Evolutionary conservation across 2,888 invertebrate species (phyloP), one percentile per base, ranked within the genome.

Genomic region (Parelbella ahira): DNA sequence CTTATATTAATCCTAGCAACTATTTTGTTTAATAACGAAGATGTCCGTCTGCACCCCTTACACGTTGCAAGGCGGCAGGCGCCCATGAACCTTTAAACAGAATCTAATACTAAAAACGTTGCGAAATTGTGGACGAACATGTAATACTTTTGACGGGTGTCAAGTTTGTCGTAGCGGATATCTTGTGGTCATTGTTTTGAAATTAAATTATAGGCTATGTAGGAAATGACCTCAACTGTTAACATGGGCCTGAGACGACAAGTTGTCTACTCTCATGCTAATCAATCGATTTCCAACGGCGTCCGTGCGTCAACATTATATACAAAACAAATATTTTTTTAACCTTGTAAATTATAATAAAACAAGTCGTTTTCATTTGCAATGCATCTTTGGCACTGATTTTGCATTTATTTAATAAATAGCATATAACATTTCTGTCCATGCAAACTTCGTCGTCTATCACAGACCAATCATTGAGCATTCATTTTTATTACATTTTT

Each of bases 341-440:
- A 15, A 19, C 20, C 15, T 45, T 30, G 39, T 39, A 5, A 45
- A n/a, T 23, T 13, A 32, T 4, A 54, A 54, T 49, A 50, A 56
- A 60, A 56, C 43, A 50, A 25, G 30, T 21, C 33, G 29, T 9
- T 10, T 43, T 49, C 12, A 71, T 76, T 70, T 72, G 65, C 81
- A 86, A 83, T 83, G 86, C 86, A 61, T 81, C 83, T 81, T 82
- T 82, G 77, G 83, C 86, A 86, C 72, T 84, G 79, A 67, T 62
- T 74, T 68, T 83, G 82, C 83, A 62, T 81, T 81, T 79, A 80
- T 75, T 78, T 50, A 59, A 63, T 63, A 65, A 69, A 64, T 65
- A 68, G 71, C 70, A 71, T 67, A 73, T 72, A 73, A 54, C 56
- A 67, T 60, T 67, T 60, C 58, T 58, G 68, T 63, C 63, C 54